A percentile compares a stretch with the other conserved stretches of the same genome.
Evolutionary conservation across 2,888 invertebrate species (phyloP).

Genomic region (Nycteola revayana): DNA sequence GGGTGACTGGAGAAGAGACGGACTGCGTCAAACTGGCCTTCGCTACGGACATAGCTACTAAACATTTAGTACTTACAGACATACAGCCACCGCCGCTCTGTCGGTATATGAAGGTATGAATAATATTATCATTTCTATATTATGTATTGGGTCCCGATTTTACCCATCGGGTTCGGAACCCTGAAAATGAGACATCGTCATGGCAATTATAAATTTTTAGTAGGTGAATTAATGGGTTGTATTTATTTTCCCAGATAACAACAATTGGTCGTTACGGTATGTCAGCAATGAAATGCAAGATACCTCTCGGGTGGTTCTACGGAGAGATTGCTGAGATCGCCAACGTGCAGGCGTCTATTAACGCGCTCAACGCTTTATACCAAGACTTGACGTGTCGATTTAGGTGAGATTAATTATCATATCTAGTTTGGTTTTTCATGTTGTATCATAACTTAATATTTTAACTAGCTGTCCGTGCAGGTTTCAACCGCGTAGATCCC

Average conservation of each 20-base stretch:
- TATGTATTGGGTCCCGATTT: background rate
- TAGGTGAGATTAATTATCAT: no score
- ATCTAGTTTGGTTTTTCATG: no score
- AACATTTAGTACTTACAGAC: constrained; percentile 92
- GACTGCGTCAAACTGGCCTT: constrained; percentile 93
- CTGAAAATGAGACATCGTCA: no score
- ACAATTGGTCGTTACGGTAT: constrained; percentile 95
- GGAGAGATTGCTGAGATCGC: constrained; percentile 92
- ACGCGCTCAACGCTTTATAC: constrained; percentile 66
- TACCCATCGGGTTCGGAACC: no score
- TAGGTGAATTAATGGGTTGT: no score
- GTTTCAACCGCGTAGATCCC: no score
- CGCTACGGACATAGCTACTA: constrained; percentile 92
- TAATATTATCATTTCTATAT: background rate
- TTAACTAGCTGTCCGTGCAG: no score
- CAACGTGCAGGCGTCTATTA: constrained; percentile 78
- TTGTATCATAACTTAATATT: no score
- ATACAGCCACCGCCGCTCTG: constrained; percentile 95
- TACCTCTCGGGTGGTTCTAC: constrained; percentile 96
- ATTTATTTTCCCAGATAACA: constrained; percentile 85
- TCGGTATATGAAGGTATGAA: constrained; percentile 91
- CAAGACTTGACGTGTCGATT: constrained; percentile 73
- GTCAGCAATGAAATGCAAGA: constrained; percentile 94
- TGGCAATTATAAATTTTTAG: no score
- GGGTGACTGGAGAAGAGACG: constrained; percentile 92